phyloP scores from a whole-genome alignment of 1,140 invertebrate species.

The Zaprionus ornatus region DNA sequence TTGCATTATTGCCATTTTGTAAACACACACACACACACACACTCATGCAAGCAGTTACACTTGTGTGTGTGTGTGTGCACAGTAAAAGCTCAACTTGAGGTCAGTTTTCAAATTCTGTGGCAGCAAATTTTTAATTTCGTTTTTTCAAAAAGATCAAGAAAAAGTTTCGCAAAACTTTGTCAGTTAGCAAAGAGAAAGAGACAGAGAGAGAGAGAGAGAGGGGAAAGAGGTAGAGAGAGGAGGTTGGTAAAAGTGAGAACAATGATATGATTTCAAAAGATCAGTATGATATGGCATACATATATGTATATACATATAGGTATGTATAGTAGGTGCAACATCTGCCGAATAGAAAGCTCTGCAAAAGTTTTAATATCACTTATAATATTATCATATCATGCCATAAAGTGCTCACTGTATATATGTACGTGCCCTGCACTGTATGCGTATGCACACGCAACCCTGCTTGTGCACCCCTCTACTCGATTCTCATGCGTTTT shows the following conservation, averaged over 20 bases:
- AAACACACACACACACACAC: constrained; percentile 35
- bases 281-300: no score
- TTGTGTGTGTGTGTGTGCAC: constrained; percentile 9
- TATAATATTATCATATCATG: not conserved
- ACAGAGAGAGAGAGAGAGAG: not conserved
- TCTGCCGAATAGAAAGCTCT: no score
- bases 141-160: not conserved
- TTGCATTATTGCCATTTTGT: constrained; percentile 49
- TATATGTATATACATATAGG: no score
- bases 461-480: constrained; percentile 1
- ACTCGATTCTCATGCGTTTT: constrained; percentile 18
- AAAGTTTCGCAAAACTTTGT: not conserved
- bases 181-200: not conserved
- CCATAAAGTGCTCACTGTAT: not conserved
- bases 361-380: no score
- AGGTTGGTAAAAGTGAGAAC: no score
- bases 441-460: constrained; percentile 4
- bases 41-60: not conserved
- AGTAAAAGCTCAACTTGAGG: constrained; percentile 24
- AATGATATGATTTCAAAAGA: no score
- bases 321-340: no score
- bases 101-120: not conserved
- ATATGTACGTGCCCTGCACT: constrained; percentile 6
- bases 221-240: not conserved
- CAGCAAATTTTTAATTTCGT: not conserved